Evolutionary conservation across 2,797 vertebrate genomes (phyloP).

Genomic region (Dendrocincla fuliginosa): DNA sequence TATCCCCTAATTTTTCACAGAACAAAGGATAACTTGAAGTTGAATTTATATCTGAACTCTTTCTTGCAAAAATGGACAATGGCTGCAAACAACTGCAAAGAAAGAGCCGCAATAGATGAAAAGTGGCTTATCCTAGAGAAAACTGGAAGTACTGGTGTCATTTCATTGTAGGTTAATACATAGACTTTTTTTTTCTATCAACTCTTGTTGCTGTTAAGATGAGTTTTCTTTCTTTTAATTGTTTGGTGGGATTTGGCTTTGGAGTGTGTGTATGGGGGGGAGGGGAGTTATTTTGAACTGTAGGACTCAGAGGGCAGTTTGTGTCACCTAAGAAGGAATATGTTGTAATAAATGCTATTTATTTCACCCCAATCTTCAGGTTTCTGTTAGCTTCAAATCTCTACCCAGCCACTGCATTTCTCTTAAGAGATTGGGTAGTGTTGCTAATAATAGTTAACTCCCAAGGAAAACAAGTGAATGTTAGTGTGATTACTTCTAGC

Average conservation of each 20-base stretch:
- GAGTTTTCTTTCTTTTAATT: constrained; percentile 12
- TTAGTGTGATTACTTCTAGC: not conserved
- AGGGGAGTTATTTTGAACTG: not conserved
- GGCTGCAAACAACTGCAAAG: not conserved
- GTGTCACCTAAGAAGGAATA: constrained; percentile 24
- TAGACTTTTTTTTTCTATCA: not conserved
- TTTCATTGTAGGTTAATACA: constrained; percentile 10
- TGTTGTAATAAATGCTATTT: constrained; percentile 62
- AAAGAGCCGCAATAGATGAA: not conserved
- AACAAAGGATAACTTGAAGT: constrained; percentile 2
- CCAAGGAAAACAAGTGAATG: constrained; percentile 11
- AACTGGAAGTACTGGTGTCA: constrained; percentile 25
- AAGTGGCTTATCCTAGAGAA: not conserved
- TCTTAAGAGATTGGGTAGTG: constrained; percentile 50
- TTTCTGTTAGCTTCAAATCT: constrained; percentile 50
- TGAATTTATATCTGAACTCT: constrained; percentile 1
- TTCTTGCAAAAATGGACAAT: constrained; percentile 21
- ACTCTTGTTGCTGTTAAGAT: constrained; percentile 39
- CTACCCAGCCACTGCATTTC: constrained; percentile 11
- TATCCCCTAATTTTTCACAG: not conserved
- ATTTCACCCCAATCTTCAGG: constrained; percentile 42
- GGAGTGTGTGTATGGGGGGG: constrained; percentile 7
- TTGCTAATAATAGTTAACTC: constrained; percentile 17
- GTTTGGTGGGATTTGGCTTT: constrained; percentile 38
- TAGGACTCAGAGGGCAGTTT: constrained; percentile 23